These are phyloP conservation scores for Crotophaga sulcirostris DNA, from an alignment of 2,113 vertebrate species.

Conservation along the genomic window DNA sequence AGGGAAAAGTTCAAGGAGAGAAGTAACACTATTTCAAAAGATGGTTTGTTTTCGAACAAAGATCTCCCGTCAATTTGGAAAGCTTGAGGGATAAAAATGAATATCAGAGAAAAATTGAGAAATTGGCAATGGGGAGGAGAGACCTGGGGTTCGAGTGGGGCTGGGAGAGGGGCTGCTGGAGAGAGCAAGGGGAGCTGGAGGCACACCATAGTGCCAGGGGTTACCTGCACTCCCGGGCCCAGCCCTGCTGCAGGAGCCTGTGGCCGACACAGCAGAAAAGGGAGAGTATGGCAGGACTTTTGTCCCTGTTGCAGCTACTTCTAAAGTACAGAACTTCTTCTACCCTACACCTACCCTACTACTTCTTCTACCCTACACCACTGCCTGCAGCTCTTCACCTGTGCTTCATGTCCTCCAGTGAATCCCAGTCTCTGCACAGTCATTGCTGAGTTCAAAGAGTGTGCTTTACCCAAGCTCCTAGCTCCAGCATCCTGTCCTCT, in stretches of 20 bases:
- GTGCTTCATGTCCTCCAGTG: not conserved
- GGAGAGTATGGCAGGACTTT: fast-evolving
- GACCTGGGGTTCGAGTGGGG: not conserved
- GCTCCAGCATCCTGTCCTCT: not conserved
- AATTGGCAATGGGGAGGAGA: not conserved
- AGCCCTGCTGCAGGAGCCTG: not conserved
- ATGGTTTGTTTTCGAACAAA: slow-evolving; percentile 35
- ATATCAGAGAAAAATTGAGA: not conserved
- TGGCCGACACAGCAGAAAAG: fast-evolving
- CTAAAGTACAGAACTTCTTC: no score
- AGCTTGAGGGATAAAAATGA: slow-evolving; percentile 31
- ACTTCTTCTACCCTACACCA: fast-evolving
- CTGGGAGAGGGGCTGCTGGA: not conserved
- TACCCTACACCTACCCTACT: no score
- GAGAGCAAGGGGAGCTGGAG: not conserved
- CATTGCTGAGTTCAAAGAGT: not conserved
- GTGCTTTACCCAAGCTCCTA: not conserved
- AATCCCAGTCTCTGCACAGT: not conserved
- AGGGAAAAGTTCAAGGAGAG: slow-evolving; percentile 72
- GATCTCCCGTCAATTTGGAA: not conserved
- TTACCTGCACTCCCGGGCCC: not conserved
- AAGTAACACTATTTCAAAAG: slow-evolving; percentile 61
- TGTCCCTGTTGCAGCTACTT: not conserved
- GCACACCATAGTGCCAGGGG: fast-evolving
- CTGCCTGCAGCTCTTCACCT: not conserved